Base-by-base conservation (phyloP, 2,113 vertebrate species). In the Rostratula benghalensis region DNA sequence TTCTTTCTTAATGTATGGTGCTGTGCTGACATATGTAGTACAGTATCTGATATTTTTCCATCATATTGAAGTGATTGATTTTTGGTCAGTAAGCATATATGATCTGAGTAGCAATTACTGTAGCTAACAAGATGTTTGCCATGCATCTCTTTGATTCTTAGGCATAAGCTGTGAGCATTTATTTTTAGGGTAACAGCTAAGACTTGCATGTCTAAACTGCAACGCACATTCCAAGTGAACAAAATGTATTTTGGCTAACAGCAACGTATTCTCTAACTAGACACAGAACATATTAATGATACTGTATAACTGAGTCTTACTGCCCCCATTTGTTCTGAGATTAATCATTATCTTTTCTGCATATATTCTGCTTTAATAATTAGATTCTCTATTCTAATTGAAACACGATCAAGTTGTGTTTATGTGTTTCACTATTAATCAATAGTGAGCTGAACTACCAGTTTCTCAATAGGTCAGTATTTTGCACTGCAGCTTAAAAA, bases 321-420 rank as follows among this genome's bases (percentile, higher is more conserved):
- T 80, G 37, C 30, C 46, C 13, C 50, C 48, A 53, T 91, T 82
- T 82, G 39, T 39, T 39, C 39, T 39, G 39, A 39, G 39, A 39
- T 39, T 39, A 39, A 39, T 39, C 39, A 39, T 39, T 39, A 39
- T 39, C 39, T 39, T 39, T 39, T 39, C 39, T 39, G 39, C 39
- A 39, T 39, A 39, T 39, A 39, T 39, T 39, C 39, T 39, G 39
- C 80, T 84, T 83, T 87, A 68, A 51, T 83, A 48, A 12, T 93
- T 91, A 59, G 54, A 82, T 76, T 84, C 13, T 75, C 41, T 76
- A 83, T 94, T 91, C 71, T 14, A 31, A 30, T 74, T 93, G 78
- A 88, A 97, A 88, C n/a, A n/a, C 18, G 88, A 54, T 76, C 54
- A 83, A 69, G 31, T 77, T 91, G 51, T 79, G 28, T 89, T 91